Evolutionary conservation across 2,113 vertebrate genomes (phyloP), one percentile per base, ranked within the genome.

Genomic region (Nyctibius bracteatus): DNA sequence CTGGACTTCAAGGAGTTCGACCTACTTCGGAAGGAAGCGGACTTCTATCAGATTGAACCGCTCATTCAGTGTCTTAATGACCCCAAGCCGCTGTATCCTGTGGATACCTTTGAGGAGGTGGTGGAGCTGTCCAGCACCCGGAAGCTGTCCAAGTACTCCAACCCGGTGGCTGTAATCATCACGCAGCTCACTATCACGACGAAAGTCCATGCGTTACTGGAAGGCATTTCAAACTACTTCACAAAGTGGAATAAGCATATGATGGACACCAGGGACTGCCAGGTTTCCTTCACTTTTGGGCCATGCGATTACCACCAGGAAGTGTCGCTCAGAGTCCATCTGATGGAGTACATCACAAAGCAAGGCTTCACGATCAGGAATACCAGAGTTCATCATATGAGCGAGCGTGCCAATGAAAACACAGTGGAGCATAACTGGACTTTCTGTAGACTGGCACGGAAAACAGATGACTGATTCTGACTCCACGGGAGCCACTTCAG

Each of bases 241-340:
- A 99, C 99, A 4, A 99, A 99, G 97, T 99, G 99, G 99, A 99
- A 99, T 92, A 99, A 99, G 97, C 99, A 99, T 95, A 99, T 99
- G 99, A 99, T 99, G 99, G 99, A 99, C 98, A 99, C 99, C 58
- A 98, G 99, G 97, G 99, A 99, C 98, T 99, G 99, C 95, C 99
- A 99, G 96, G 99, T 99, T 90, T 99, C 99, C 51, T 99, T 99
- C 95, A 99, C 99, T 14, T 99, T 99, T 16, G 99, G 99, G 97
- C 99, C 99, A 0, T 99, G 99, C 12, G 99, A 99, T 98, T 99
- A 99, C 97, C 99, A 99, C 96, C 99, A 99, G 97, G 99, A 99
- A 97, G 99, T 99, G 70, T 99, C 99, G 5, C 98, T 99, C 23
- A 96, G 99, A 43, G 99, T 99, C 70, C 99, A 99, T 68, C 99